Percentiles rank a stretch among this genome's conserved stretches.
These are phyloP conservation scores for Trypoxylon attenuatum DNA, from an alignment of 2,888 invertebrate species.

Conservation along the genomic window DNA sequence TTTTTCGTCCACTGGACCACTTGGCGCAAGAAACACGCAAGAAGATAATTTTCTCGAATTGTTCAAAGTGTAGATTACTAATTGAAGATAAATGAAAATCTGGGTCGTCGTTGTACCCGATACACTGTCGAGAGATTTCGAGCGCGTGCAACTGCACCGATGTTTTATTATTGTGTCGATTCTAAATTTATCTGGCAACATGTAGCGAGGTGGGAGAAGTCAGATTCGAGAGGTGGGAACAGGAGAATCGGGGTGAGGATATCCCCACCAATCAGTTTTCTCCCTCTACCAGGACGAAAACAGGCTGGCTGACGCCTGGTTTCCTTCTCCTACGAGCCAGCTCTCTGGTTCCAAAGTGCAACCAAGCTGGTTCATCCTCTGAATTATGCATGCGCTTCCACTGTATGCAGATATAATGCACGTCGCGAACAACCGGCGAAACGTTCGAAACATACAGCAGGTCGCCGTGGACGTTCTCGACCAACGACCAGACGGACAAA, in stretches of 20 bases:
- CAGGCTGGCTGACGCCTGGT: slow-evolving; percentile 27
- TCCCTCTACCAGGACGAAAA: slow-evolving; percentile 29
- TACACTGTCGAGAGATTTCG: no score
- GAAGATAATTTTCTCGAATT: no score
- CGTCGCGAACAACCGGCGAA: not conserved
- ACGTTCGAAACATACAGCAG: slow-evolving; percentile 2
- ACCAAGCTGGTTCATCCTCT: slow-evolving; percentile 22
- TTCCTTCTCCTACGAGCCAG: slow-evolving; percentile 9
- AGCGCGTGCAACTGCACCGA: no score
- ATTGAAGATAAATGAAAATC: no score
- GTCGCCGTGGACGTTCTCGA: no score
- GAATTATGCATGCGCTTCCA: slow-evolving; percentile 41
- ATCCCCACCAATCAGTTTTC: not conserved
- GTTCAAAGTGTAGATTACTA: no score
- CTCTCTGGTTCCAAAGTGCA: slow-evolving; percentile 2
- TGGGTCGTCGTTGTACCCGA: no score
- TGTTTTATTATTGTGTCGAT: no score
- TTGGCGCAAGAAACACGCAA: no score
- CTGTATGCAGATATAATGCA: slow-evolving; percentile 8
- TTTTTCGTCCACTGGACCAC: no score
- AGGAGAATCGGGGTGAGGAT: slow-evolving; percentile 37
- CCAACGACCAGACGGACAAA: no score
- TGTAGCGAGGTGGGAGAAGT: not conserved
- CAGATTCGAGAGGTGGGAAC: slow-evolving; percentile 15
- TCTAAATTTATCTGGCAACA: no score